Conservation (phyloP, 2,888 invertebrate species). For the Congeria kusceri region DNA sequence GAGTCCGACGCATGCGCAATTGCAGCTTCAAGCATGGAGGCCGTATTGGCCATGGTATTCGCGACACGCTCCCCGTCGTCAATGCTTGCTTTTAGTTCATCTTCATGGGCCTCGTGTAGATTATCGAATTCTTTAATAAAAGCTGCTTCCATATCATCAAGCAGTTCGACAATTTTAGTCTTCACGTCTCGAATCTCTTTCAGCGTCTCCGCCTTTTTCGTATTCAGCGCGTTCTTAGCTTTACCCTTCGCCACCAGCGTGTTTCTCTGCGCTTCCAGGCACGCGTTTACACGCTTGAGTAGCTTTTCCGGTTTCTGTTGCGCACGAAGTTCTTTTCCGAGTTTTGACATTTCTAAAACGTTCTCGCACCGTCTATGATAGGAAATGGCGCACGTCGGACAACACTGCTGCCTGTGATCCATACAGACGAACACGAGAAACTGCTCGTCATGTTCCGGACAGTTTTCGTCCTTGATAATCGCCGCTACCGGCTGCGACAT, state of each 20-base stretch:
- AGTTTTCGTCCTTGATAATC: constrained; percentile 53
- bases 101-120: constrained; percentile 34
- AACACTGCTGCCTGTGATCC: constrained; percentile 56
- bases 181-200: constrained; percentile 47
- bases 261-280: constrained; percentile 31
- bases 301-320: constrained; percentile 48
- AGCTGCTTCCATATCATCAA: constrained; percentile 41
- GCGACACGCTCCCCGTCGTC: constrained; percentile 27
- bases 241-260: constrained; percentile 15
- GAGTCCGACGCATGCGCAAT: constrained; percentile 41
- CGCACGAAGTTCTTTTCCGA: constrained; percentile 44
- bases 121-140: constrained; percentile 47
- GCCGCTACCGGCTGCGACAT: constrained; percentile 57
- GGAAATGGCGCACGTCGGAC: constrained; percentile 58
- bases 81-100: constrained; percentile 31
- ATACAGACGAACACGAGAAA: constrained; percentile 58
- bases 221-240: constrained; percentile 29
- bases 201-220: constrained; percentile 38
- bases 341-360: constrained; percentile 49
- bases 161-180: constrained; percentile 34
- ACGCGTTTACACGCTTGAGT: constrained; percentile 43
- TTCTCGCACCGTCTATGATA: constrained; percentile 51
- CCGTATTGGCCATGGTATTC: constrained; percentile 41
- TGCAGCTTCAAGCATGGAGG: constrained; percentile 41
- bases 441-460: constrained; percentile 53